Evolutionary conservation across 2,113 vertebrate species (phyloP).

Genomic region (Helogale parvula): DNA sequence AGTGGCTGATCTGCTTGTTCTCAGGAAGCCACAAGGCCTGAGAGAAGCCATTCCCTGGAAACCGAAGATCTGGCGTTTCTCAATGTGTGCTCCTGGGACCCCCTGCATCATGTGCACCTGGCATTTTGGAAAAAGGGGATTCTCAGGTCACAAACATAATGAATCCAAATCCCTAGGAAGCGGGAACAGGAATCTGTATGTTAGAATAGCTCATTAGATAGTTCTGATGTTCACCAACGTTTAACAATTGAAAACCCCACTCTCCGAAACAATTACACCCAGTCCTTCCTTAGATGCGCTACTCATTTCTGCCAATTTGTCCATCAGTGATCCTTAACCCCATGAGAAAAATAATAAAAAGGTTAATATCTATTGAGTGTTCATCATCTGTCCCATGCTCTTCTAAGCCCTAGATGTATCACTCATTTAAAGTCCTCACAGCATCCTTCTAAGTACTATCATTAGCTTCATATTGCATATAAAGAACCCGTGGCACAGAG

Average conservation of each 20-base stretch:
- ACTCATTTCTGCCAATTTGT: not conserved
- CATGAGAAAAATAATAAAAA: not conserved
- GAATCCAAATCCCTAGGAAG: not conserved
- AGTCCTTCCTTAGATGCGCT: not conserved
- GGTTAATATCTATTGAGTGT: not conserved
- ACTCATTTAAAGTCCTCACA: not conserved
- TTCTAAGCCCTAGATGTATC: not conserved
- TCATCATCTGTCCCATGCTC: not conserved
- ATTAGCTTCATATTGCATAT: not conserved
- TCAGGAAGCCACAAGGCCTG: not conserved
- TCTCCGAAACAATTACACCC: not conserved
- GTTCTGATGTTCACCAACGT: not conserved
- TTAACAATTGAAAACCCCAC: not conserved
- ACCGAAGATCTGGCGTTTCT: not conserved
- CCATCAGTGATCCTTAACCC: not conserved
- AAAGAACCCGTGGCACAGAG: not conserved
- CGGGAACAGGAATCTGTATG: not conserved
- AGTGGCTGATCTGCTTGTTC: slow-evolving; percentile 39
- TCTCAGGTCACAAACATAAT: not conserved
- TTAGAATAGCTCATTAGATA: not conserved
- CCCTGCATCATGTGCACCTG: not conserved
- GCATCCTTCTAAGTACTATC: not conserved
- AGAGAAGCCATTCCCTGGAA: not conserved
- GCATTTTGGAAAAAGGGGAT: not conserved
- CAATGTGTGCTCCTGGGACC: not conserved